Evolutionary conservation across 2,888 invertebrate genomes (phyloP).

Genomic region (Arrhopalites spinosus): DNA sequence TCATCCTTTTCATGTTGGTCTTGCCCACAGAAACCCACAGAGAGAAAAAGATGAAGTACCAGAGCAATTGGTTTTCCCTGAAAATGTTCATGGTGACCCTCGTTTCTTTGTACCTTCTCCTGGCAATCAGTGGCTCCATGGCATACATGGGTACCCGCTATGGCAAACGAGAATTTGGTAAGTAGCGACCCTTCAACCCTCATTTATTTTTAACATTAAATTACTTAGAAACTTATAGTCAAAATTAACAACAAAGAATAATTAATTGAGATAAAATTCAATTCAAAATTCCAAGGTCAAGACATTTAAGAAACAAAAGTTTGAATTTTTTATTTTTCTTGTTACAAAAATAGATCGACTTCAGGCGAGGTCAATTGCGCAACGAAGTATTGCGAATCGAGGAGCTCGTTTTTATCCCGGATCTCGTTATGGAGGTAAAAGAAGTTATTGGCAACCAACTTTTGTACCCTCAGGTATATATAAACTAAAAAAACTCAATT

Average conservation of each 20-base stretch:
- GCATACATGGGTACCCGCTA: conserved; percentile 49
- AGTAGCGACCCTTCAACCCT: conserved; percentile 9
- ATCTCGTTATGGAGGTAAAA: conserved; percentile 53
- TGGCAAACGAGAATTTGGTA: conserved; percentile 51
- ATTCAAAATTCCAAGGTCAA: not conserved
- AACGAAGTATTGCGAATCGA: conserved; percentile 50
- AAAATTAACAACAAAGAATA: too few species aligned
- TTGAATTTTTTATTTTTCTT: too few species aligned
- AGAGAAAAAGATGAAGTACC: conserved; percentile 31
- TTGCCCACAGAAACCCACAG: too few species aligned
- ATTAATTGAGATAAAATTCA: too few species aligned
- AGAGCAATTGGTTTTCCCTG: conserved; percentile 34
- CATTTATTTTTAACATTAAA: too few species aligned
- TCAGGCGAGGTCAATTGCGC: conserved; percentile 44
- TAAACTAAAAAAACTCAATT: too few species aligned
- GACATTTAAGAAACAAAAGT: too few species aligned
- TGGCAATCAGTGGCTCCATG: conserved; percentile 28
- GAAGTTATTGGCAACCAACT: conserved; percentile 48
- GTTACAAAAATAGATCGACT: conserved; percentile 36
- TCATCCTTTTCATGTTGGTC: not conserved
- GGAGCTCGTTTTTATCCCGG: conserved; percentile 53
- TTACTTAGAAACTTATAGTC: too few species aligned
- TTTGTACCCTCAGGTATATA: conserved; percentile 46
- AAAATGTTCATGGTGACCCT: conserved; percentile 38
- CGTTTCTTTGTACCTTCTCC: conserved; percentile 43